These are phyloP conservation scores for Melipona quadrifasciata DNA, from an alignment of 1,140 invertebrate genomes.

Conservation along the genomic window DNA sequence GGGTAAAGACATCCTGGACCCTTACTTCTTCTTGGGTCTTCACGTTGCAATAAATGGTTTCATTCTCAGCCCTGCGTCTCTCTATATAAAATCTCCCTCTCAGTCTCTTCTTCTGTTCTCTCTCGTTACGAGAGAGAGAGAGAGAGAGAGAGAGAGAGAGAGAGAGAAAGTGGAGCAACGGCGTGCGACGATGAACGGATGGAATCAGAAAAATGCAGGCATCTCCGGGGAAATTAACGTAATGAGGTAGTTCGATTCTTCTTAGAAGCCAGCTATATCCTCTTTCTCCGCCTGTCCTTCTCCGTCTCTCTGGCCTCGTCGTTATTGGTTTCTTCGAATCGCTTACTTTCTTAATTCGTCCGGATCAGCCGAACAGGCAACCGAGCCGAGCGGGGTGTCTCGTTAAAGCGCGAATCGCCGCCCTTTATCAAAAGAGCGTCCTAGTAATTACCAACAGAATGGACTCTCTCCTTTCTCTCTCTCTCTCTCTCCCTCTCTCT, in stretches of 20 bases:
- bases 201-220: slow-evolving; percentile 75
- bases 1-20: slow-evolving; percentile 62
- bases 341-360: slow-evolving; percentile 64
- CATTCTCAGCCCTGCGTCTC: slow-evolving; percentile 69
- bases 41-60: slow-evolving; percentile 73
- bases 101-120: slow-evolving; percentile 12
- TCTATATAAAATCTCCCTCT: slow-evolving; percentile 68
- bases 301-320: slow-evolving; percentile 24
- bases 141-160: background rate
- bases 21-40: slow-evolving; percentile 64
- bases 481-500: too few relatives aligned
- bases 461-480: too few relatives aligned
- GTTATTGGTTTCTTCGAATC: slow-evolving; percentile 67
- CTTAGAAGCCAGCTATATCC: slow-evolving; percentile 48
- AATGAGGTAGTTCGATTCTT: slow-evolving; percentile 75
- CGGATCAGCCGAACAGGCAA: slow-evolving; percentile 43
- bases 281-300: background rate
- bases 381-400: slow-evolving; percentile 38
- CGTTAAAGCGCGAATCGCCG: slow-evolving; percentile 34
- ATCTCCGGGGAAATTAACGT: slow-evolving; percentile 78
- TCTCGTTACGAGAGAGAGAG: background rate
- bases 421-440: background rate
- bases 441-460: background rate
- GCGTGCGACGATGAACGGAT: slow-evolving; percentile 61
- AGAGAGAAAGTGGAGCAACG: slow-evolving; percentile 54